These are phyloP conservation scores for Apis cerana DNA, from an alignment of 1,140 invertebrate species.

Conservation along the genomic window DNA sequence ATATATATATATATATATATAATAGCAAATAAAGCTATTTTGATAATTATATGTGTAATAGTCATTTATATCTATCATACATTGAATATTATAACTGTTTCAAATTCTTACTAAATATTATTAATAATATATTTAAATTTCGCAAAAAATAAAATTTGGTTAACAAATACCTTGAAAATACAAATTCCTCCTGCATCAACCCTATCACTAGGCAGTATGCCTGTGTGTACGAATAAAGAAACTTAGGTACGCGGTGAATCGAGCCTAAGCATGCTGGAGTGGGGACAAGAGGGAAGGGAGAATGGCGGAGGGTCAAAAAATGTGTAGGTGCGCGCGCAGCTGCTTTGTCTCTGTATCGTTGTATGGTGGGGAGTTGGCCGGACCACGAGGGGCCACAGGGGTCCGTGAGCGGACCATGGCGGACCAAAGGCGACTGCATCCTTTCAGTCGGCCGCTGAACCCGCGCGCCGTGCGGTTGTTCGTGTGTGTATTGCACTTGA, in stretches of 20 bases:
- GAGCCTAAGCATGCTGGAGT: slow-evolving; percentile 60
- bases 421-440: slow-evolving; percentile 78
- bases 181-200: background rate
- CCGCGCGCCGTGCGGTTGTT: slow-evolving; percentile 75
- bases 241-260: slow-evolving; percentile 48
- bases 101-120: background rate
- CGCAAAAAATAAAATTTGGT: background rate
- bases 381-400: slow-evolving; percentile 75
- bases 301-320: slow-evolving; percentile 71
- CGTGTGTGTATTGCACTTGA: slow-evolving; percentile 46
- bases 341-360: slow-evolving; percentile 78
- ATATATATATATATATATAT: too few relatives aligned
- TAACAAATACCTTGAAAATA: background rate
- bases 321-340: slow-evolving; percentile 78
- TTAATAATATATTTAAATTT: background rate
- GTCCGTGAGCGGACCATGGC: slow-evolving; percentile 77
- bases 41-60: too few relatives aligned
- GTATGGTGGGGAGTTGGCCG: slow-evolving; percentile 58
- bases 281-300: slow-evolving; percentile 30
- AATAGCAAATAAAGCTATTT: too few relatives aligned
- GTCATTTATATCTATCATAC: background rate
- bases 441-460: slow-evolving; percentile 82
- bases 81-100: background rate
- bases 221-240: slow-evolving; percentile 9
- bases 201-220: slow-evolving; percentile 20